phyloP scores from a whole-genome alignment of 2,113 vertebrate genomes.

The Notechis scutatus region DNA sequence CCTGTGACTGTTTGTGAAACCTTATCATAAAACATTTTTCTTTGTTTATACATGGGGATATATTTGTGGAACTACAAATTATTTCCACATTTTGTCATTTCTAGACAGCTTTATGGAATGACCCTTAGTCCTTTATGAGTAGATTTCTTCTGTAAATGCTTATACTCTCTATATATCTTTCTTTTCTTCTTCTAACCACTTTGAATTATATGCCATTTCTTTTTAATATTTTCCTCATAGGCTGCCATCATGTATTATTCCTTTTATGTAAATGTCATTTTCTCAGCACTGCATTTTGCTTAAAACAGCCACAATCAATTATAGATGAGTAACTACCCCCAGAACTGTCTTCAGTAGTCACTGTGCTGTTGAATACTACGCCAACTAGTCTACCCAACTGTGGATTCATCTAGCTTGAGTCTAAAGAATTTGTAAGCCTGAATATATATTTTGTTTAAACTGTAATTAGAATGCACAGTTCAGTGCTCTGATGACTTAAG shows the following conservation, averaged over 20 bases:
- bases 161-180: neutral
- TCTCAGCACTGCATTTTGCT: conserved; percentile 8
- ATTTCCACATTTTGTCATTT: neutral
- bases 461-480: conserved; percentile 48
- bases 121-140: neutral
- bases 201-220: conserved; percentile 1
- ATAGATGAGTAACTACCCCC: neutral
- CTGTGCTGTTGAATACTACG: neutral
- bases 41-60: neutral
- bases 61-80: neutral
- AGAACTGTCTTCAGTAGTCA: conserved; percentile 15
- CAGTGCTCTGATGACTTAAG: conserved; percentile 34
- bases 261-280: conserved; percentile 33
- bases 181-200: neutral
- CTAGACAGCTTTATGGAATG: neutral
- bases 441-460: conserved; percentile 4
- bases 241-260: neutral
- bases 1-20: neutral
- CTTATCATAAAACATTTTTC: neutral
- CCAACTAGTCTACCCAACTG: neutral
- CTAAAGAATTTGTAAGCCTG: conserved; percentile 14
- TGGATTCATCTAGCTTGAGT: fast-evolving
- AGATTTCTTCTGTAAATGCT: neutral
- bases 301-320: conserved; percentile 26
- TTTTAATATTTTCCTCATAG: neutral